These are phyloP conservation scores for Zosterops borbonicus DNA, from an alignment of 2,113 vertebrate species.

Conservation along the genomic window DNA sequence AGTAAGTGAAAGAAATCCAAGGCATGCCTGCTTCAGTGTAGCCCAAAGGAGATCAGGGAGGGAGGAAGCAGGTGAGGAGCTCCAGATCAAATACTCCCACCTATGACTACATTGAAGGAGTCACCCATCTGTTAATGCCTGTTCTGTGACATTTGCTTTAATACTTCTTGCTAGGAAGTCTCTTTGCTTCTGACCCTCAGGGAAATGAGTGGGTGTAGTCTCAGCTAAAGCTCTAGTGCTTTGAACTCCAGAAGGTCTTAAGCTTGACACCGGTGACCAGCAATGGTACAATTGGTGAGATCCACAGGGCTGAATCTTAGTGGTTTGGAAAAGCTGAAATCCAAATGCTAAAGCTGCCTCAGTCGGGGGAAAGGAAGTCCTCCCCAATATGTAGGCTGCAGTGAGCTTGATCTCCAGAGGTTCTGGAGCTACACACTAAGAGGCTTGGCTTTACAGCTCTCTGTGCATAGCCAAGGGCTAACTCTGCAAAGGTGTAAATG, in stretches of 20 bases:
- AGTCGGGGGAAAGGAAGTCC: neutral
- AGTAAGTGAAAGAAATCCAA: neutral
- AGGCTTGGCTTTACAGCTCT: neutral
- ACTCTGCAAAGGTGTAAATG: neutral
- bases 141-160: neutral
- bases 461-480: neutral
- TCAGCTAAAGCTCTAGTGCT: neutral
- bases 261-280: neutral
- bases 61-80: neutral
- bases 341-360: neutral
- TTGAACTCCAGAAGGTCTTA: neutral
- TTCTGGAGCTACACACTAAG: neutral
- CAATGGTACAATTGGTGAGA: neutral
- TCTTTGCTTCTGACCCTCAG: neutral
- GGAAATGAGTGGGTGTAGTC: neutral
- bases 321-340: neutral
- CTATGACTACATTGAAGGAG: neutral
- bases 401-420: neutral
- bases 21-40: neutral
- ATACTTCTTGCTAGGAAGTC: neutral
- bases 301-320: neutral
- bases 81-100: neutral
- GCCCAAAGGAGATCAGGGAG: neutral
- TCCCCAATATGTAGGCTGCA: neutral
- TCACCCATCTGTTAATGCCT: neutral